Evolutionary conservation across 1,140 invertebrate species (phyloP), one percentile per base, ranked within the genome.

Genomic region (Brachionus koreanus): DNA sequence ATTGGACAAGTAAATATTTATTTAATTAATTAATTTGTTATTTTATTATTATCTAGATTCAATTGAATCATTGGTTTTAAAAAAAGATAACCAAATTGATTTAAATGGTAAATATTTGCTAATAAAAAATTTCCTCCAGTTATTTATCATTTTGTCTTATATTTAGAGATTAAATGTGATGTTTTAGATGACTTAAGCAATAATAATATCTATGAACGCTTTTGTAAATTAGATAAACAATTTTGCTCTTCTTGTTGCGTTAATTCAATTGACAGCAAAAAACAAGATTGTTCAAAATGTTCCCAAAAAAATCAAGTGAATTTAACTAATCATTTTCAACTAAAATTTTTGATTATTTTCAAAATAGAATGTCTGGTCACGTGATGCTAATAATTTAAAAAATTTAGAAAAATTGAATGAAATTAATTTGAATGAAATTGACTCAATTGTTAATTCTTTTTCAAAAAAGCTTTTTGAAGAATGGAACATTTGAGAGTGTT

Each of bases 1-100:
- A 69, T 39, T 69, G 65, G 65, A 69, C 65, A n/a, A 39, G 65
- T 69, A 69, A 65, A 65, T 33, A 37, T 33, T 37, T 65, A 1
- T n/a, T 2, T 5, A 65, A 35, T 16, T 65, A 16, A 33, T 65
- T 25, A 9, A 1, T 25, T 63, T 63, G 4, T 23, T 23, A 0
- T 63, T 25, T 63, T 63, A 6, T 29, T 29, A 65, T 57, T 57
- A 19, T 42, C 19, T 19, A 57, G 49, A 19, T 19, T 25, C 19
- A 57, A 57, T 57, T 57, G 49, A 57, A 57, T 57, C 49, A 9
- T 23, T 57, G 16, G 16, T 23, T 16, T 19, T 57, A 19, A 57
- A 57, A 57, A 57, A 57, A 57, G 19, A 25, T 57, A 25, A 2
- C 49, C n/a, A 23, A 57, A 57, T 7, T 9, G 5, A 57, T 19